Evolutionary conservation across 1,140 invertebrate species (phyloP).

Genomic region (Danaus melanippus): DNA sequence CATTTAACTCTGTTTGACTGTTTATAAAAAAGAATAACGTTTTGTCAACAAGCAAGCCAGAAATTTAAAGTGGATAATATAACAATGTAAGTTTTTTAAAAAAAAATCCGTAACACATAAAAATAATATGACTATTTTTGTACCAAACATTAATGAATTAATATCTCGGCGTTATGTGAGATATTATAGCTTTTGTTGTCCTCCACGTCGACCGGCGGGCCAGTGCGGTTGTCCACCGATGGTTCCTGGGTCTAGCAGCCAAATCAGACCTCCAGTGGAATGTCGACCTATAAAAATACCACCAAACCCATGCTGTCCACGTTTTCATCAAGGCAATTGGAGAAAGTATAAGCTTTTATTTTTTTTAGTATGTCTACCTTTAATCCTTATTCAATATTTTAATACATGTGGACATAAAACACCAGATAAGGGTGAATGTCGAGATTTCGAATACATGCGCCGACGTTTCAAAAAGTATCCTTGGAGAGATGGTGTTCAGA

Average conservation of each 20-base stretch:
- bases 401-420: constrained; percentile 25
- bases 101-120: too few relatives aligned
- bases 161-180: constrained; percentile 8
- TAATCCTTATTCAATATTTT: constrained; percentile 43
- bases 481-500: constrained; percentile 89
- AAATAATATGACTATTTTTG: too few relatives aligned
- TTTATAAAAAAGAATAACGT: too few relatives aligned
- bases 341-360: constrained; percentile 46
- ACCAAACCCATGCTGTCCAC: constrained; percentile 49
- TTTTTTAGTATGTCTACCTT: constrained; percentile 41
- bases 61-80: too few relatives aligned
- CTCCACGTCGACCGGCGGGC: constrained; percentile 23
- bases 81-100: too few relatives aligned
- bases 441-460: constrained; percentile 62
- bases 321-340: constrained; percentile 38
- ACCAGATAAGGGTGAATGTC: constrained; percentile 37
- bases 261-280: constrained; percentile 29
- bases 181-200: constrained; percentile 38
- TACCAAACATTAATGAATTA: neutral
- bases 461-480: constrained; percentile 77
- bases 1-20: too few relatives aligned
- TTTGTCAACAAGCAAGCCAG: too few relatives aligned
- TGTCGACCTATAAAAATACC: constrained; percentile 38
- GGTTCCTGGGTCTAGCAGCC: constrained; percentile 21
- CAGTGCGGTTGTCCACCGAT: constrained; percentile 24